phyloP scores from a whole-genome alignment of 2,113 vertebrate species.

The Calypte anna region DNA sequence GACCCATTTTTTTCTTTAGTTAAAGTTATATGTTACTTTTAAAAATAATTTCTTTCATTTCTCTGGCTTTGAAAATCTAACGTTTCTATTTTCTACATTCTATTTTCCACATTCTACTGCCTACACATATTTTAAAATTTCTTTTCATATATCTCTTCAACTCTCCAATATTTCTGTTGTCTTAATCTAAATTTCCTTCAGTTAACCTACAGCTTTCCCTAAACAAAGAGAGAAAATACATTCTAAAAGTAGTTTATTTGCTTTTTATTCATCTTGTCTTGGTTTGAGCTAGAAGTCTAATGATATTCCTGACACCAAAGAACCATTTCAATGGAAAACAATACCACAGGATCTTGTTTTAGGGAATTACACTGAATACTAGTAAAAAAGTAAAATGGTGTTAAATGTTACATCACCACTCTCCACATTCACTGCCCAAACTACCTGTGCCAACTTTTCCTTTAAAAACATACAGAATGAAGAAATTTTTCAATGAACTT shows the following conservation, averaged over 20 bases:
- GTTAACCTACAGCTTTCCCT: background rate
- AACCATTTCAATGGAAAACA: background rate
- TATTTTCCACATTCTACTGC: background rate
- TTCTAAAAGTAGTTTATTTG: background rate
- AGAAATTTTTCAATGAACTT: background rate
- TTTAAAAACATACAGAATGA: constrained; percentile 9
- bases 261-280: background rate
- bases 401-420: background rate
- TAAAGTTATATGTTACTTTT: background rate
- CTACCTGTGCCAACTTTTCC: background rate
- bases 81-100: background rate
- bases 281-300: background rate
- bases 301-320: background rate
- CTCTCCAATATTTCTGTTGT: background rate
- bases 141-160: background rate
- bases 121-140: background rate
- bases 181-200: background rate
- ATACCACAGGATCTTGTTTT: background rate
- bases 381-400: background rate
- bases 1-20: background rate
- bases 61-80: background rate
- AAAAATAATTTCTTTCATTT: background rate
- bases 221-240: background rate
- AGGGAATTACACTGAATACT: background rate
- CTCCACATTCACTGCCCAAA: background rate